These are phyloP conservation scores for Phymorhynchus buccinoides DNA, from an alignment of 1,140 invertebrate species.

Conservation along the genomic window DNA sequence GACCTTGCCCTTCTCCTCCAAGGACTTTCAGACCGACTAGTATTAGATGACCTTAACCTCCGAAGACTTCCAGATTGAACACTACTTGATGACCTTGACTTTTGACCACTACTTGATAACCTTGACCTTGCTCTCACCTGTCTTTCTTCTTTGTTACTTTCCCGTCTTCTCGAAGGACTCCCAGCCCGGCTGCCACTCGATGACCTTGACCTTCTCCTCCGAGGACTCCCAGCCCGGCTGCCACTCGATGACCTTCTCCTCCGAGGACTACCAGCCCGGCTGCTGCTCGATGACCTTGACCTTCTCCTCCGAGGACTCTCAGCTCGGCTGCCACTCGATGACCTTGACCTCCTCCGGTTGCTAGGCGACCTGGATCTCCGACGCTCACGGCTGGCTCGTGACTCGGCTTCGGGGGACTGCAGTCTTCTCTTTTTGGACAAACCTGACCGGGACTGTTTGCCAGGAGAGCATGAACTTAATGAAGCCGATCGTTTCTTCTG, in stretches of 20 bases:
- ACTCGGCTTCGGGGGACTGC: neutral
- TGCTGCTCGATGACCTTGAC: too few species aligned
- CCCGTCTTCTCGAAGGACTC: neutral
- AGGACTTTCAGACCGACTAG: too few species aligned
- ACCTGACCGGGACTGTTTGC: neutral
- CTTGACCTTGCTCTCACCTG: too few species aligned
- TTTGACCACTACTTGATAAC: too few species aligned
- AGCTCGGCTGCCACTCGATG: neutral
- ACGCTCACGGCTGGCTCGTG: neutral
- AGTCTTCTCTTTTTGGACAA: neutral
- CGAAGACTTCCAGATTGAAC: too few species aligned
- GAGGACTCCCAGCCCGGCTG: too few species aligned
- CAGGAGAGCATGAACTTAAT: neutral
- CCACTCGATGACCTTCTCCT: too few species aligned
- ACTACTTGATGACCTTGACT: too few species aligned
- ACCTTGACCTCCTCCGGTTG: neutral
- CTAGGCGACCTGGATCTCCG: neutral
- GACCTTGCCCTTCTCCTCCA: too few species aligned
- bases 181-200: neutral
- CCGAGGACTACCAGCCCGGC: too few species aligned
- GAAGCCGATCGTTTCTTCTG: neutral
- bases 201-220: slow-evolving; percentile 8
- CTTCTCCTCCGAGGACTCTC: neutral
- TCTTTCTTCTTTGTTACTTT: neutral
- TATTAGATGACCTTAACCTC: too few species aligned